Evolutionary conservation across 2,888 invertebrate species (phyloP).

Genomic region (Tortrix viridana): DNA sequence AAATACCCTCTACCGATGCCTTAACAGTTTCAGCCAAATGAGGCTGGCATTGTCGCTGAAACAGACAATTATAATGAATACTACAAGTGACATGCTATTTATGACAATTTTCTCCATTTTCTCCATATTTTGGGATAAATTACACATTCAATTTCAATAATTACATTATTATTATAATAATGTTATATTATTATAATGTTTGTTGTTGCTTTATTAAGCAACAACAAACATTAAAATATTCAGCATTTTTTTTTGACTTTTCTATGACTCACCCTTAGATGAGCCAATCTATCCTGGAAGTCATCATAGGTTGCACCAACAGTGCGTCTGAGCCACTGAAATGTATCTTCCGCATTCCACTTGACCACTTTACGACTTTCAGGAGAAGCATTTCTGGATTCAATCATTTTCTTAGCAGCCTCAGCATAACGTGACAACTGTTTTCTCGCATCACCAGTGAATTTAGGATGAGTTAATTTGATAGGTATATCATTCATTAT

Average conservation of each 20-base stretch:
- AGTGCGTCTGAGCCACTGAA: conserved; percentile 96
- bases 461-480: conserved; percentile 97
- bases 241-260: no score
- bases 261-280: conserved; percentile 86
- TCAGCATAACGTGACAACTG: conserved; percentile 97
- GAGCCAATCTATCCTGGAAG: conserved; percentile 94
- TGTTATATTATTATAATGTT: no score
- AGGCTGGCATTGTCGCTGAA: conserved; percentile 95
- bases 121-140: no score
- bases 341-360: conserved; percentile 99
- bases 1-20: conserved; percentile 97
- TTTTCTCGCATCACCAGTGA: conserved; percentile 97
- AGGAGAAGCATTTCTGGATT: conserved; percentile 95
- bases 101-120: no score
- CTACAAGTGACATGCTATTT: no score
- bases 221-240: no score
- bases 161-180: no score
- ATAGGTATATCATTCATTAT: conserved; percentile 99
- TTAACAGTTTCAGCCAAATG: conserved; percentile 97
- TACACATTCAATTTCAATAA: no score
- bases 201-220: no score
- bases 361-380: conserved; percentile 98
- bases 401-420: conserved; percentile 98
- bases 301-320: conserved; percentile 97
- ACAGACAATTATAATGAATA: conserved; percentile 42